Percentiles rank a stretch among this genome's conserved stretches.
Evolutionary conservation across 1,140 invertebrate species (phyloP).

Genomic region (Pinna nobilis): DNA sequence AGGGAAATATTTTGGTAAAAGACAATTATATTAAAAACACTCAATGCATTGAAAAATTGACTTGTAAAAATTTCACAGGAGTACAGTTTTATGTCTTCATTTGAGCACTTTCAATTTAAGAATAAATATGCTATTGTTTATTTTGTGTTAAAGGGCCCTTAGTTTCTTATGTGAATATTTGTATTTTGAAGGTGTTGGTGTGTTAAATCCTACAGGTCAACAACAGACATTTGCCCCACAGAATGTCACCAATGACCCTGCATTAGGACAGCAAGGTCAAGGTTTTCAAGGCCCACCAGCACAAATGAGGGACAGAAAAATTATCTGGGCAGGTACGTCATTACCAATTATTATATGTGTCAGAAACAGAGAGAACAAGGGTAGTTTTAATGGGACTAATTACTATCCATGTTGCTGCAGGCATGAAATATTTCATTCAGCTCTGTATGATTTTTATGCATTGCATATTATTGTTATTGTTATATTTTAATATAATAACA

Average conservation of each 20-base stretch:
- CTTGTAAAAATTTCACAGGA: conserved; percentile 1
- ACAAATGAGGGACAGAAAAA: conserved; percentile 48
- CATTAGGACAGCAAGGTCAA: neutral
- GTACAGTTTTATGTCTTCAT: neutral
- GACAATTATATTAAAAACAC: too few relatives aligned
- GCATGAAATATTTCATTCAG: too few relatives aligned
- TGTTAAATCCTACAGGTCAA: neutral
- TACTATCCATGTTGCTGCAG: too few relatives aligned
- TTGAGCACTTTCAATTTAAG: neutral
- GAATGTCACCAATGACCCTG: neutral
- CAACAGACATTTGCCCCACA: neutral
- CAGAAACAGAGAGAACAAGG: too few relatives aligned
- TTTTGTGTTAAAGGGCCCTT: neutral
- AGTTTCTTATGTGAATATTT: neutral
- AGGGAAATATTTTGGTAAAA: too few relatives aligned
- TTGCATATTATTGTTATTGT: too few relatives aligned
- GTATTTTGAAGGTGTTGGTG: neutral
- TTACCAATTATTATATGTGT: too few relatives aligned
- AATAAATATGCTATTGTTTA: neutral
- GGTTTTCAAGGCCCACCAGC: conserved; percentile 11
- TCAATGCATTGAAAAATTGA: neutral
- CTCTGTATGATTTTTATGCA: too few relatives aligned
- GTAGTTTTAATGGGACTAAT: too few relatives aligned
- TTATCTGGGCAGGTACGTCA: conserved; percentile 54
- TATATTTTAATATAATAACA: too few relatives aligned